These are phyloP conservation scores for Agrilus cyanescens DNA, from an alignment of 2,888 invertebrate species.

Conservation along the genomic window DNA sequence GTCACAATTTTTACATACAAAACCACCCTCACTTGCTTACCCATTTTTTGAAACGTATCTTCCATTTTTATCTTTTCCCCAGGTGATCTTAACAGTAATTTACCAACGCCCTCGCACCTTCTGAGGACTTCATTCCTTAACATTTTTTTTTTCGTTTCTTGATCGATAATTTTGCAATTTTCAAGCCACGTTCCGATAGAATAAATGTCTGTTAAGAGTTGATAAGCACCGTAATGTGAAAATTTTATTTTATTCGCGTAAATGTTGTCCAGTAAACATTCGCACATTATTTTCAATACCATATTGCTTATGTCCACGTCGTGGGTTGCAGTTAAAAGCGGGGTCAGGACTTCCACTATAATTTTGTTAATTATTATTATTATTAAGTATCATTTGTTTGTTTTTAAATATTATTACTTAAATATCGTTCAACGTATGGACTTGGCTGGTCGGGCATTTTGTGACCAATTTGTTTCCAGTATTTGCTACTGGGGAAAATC, in stretches of 20 bases:
- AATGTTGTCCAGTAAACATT: slow-evolving; percentile 80
- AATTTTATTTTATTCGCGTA: slow-evolving; percentile 73
- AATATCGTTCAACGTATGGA: slow-evolving; percentile 59
- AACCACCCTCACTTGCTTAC: background rate
- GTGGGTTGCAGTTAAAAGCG: slow-evolving; percentile 64
- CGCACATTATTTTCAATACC: slow-evolving; percentile 70
- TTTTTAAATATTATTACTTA: slow-evolving; percentile 39
- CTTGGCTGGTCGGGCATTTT: slow-evolving; percentile 39
- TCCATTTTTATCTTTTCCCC: slow-evolving; percentile 74
- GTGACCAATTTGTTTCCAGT: slow-evolving; percentile 46
- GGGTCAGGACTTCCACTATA: slow-evolving; percentile 61
- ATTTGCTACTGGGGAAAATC: slow-evolving; percentile 59
- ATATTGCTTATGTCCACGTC: slow-evolving; percentile 64
- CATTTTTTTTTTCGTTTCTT: slow-evolving; percentile 43
- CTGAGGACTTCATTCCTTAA: slow-evolving; percentile 52
- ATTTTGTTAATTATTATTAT: slow-evolving; percentile 12
- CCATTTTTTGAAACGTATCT: slow-evolving; percentile 24
- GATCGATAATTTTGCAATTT: slow-evolving; percentile 44
- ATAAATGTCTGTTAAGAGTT: slow-evolving; percentile 71
- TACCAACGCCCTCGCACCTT: slow-evolving; percentile 77
- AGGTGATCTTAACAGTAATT: slow-evolving; percentile 64
- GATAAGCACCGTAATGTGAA: slow-evolving; percentile 66
- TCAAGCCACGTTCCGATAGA: slow-evolving; percentile 66
- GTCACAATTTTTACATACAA: background rate
- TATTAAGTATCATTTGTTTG: background rate